Evolutionary conservation across 2,113 vertebrate species (phyloP), one percentile per base, ranked within the genome.

Genomic region (Ceratotherium simum): DNA sequence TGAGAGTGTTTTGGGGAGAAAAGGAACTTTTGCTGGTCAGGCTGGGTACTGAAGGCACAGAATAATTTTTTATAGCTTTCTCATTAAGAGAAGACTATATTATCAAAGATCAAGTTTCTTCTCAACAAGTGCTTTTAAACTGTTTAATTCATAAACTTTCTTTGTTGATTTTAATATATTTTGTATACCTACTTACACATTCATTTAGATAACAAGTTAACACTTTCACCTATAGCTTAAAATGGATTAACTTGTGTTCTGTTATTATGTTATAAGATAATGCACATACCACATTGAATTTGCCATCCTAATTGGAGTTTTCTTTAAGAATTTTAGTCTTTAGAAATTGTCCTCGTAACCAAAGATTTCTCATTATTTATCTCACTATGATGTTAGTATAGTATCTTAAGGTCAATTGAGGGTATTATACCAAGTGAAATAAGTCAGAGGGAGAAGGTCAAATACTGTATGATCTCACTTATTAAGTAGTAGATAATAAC

Each of bases 31-130:
- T 72, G 46, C 72, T 36, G 42, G 48, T 39, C 36, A 58, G 72
- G 64, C 58, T 62, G 20, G 72, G 23, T 65, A 60, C 33, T 76
- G 39, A 88, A 84, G 62, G 25, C 39, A n/a, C 33, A 88, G 33
- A 54, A 69, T 56, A 36, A 20, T n/a, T 67, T 81, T 83, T 96
- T 85, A 65, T 4, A 94, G 36, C 46, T 73, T 89, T 70, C 76
- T 91, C 31, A 14, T 95, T 81, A 90, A 42, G 58, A 75, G 48
- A 91, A 93, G 72, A 46, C 70, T 64, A 5, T 97, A 42, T 92
- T 95, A 33, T 87, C 87, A 95, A 84, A 96, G 69, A 83, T 96
- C 11, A 87, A 4, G 42, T 91, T 96, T 95, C 58, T 69, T 54
- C 36, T 51, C 36, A 94, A 70, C 54, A 81, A 20, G 18, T 87